Conservation (phyloP, 2,113 vertebrate species). For the Cranoglanis bouderius region DNA sequence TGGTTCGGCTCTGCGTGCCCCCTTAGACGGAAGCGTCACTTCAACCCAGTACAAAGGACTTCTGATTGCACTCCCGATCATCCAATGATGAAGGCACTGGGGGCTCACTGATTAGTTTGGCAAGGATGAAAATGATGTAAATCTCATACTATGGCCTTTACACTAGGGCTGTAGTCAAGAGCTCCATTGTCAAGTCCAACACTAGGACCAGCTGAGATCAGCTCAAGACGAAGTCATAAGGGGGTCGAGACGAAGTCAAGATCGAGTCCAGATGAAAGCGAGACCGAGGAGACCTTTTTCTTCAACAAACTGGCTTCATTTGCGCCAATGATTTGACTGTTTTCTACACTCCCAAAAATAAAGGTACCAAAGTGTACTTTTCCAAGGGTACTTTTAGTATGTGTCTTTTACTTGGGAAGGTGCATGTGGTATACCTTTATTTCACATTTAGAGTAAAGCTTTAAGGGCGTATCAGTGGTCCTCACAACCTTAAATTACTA, state of each 20-base stretch:
- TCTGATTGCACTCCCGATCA: neutral
- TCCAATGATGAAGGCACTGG: neutral
- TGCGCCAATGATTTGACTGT: neutral
- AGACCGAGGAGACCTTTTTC: neutral
- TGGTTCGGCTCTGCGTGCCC: neutral
- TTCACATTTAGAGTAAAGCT: neutral
- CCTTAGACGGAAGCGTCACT: neutral
- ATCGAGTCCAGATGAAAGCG: neutral
- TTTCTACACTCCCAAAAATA: neutral
- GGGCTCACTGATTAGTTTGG: neutral
- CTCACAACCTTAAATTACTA: neutral
- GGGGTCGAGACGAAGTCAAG: neutral
- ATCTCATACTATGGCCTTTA: neutral
- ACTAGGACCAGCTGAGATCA: neutral
- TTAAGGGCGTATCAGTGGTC: neutral
- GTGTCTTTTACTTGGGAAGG: neutral
- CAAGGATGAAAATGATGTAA: neutral
- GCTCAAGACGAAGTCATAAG: neutral
- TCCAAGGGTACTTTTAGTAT: neutral
- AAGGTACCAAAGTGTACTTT: neutral
- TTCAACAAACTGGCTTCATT: neutral
- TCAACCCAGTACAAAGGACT: neutral
- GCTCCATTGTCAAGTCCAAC: neutral
- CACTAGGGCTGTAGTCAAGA: neutral
- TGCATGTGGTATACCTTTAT: neutral